A percentile compares a stretch with the other conserved stretches of the same genome.
Conservation (phyloP, 2,113 vertebrate genomes). For the Jaculus jaculus region DNA sequence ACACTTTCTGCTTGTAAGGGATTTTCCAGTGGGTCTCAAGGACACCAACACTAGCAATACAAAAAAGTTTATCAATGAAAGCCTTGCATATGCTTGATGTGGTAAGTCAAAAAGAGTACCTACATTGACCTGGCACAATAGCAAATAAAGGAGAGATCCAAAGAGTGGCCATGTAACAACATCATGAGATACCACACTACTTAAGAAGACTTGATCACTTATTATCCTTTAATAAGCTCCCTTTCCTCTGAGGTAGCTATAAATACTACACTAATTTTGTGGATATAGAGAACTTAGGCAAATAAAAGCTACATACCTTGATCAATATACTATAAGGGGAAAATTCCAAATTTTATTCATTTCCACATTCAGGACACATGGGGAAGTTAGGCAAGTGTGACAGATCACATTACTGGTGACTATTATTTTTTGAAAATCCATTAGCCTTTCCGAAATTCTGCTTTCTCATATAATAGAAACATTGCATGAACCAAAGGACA, state of each 20-base stretch:
- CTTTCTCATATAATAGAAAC: slow-evolving; percentile 9
- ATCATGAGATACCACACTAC: not conserved
- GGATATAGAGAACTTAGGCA: not conserved
- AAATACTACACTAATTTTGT: not conserved
- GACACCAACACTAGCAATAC: not conserved
- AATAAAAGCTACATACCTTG: not conserved
- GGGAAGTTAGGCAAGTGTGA: not conserved
- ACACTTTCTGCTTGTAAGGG: not conserved
- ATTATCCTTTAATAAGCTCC: not conserved
- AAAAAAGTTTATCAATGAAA: not conserved
- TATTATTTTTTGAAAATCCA: not conserved
- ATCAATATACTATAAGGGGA: not conserved
- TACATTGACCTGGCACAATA: not conserved
- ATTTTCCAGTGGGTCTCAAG: not conserved
- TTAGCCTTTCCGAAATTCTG: not conserved
- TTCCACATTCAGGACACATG: not conserved
- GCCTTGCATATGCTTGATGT: fast-evolving
- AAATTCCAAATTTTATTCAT: not conserved
- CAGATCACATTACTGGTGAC: not conserved
- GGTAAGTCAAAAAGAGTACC: not conserved
- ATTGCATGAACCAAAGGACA: not conserved
- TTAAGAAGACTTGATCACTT: not conserved
- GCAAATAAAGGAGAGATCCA: not conserved
- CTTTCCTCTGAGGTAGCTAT: not conserved
- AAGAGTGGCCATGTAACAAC: not conserved